Base-by-base conservation (phyloP, 1,140 invertebrate genomes). In the Eumeta japonica region DNA sequence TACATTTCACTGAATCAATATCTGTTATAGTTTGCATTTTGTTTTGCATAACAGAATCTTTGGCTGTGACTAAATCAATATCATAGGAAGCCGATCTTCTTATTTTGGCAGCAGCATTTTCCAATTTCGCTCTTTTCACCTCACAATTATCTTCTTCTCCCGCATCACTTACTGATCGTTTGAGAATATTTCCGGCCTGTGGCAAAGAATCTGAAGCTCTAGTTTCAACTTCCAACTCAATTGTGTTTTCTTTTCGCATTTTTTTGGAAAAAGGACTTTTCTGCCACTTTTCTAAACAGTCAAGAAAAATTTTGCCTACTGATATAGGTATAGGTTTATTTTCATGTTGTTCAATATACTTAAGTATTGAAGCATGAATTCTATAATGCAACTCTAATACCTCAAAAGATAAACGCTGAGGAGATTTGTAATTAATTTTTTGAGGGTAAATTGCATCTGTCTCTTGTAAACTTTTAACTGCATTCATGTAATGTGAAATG, bases 341-440 rank as follows among this genome's bases (percentile, higher is more conserved):
- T 48, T 77, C 75, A 40, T 87, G 81, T 42, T 84, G 81, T 53
- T 92, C 84, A 18, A 95, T 70, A 61, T 86, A 88, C 64, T 95
- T 96, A 2, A 96, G 70, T 53, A 92, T 88, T 28, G 86, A 86
- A 0, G 89, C 86, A 63, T 96, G 90, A 28, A 92, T 85, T 48
- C 88, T 76, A 60, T 89, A 89, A 58, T 88, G 85, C 4, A 89
- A 81, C 72, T 97, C 94, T 12, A 97, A 67, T 1, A 91, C 87
- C 77, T 97, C 93, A n/a, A 97, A 83, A 3, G 91, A 83, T 16
- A 92, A 76, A 62, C 88, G 82, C 41, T 89, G 85, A 0, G 92
- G 88, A 63, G 81, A 84, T 50, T 86, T 88, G 55, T 93, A 94
- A 37, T 81, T 85, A 32, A 97, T 92, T 76, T 88, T 89, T 14